Conservation (phyloP, 2,797 vertebrate species). For the Denticeps clupeoides region DNA sequence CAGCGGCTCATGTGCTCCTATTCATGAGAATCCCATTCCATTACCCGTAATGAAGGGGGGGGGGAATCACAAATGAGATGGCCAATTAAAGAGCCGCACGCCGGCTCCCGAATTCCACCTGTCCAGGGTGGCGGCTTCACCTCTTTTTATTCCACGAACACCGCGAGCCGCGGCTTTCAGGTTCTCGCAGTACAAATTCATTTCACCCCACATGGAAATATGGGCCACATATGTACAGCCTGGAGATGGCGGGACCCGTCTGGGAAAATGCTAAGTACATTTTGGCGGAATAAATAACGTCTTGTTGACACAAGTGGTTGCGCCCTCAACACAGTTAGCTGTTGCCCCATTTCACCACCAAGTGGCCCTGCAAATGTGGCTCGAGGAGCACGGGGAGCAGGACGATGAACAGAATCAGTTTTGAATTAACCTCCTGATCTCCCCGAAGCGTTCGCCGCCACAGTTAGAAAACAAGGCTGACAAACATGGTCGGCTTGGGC, state of each 20-base stretch:
- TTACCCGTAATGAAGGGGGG: conserved; percentile 44
- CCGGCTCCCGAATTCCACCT: conserved; percentile 20
- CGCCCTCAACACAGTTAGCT: no score
- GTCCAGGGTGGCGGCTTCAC: conserved; percentile 25
- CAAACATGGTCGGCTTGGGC: conserved; percentile 42
- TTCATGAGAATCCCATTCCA: conserved; percentile 51
- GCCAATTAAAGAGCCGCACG: conserved; percentile 27
- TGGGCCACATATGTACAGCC: no score
- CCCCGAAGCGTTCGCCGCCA: conserved; percentile 22
- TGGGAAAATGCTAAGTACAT: no score
- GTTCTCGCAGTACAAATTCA: no score
- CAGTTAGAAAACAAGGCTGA: conserved; percentile 41
- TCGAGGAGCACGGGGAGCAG: no score
- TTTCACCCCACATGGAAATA: no score
- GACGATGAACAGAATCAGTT: no score
- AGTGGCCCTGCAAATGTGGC: no score
- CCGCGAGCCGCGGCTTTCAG: conserved; percentile 29
- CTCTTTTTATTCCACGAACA: no score
- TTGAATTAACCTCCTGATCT: conserved; percentile 31
- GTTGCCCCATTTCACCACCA: no score
- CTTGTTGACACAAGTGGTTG: no score
- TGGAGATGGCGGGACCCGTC: no score
- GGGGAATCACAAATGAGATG: conserved; percentile 35
- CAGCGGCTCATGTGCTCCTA: conserved; percentile 53
- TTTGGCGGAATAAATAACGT: conserved; percentile 12